Evolutionary conservation across 2,797 vertebrate species (phyloP).

Genomic region (Oreochromis grahami): DNA sequence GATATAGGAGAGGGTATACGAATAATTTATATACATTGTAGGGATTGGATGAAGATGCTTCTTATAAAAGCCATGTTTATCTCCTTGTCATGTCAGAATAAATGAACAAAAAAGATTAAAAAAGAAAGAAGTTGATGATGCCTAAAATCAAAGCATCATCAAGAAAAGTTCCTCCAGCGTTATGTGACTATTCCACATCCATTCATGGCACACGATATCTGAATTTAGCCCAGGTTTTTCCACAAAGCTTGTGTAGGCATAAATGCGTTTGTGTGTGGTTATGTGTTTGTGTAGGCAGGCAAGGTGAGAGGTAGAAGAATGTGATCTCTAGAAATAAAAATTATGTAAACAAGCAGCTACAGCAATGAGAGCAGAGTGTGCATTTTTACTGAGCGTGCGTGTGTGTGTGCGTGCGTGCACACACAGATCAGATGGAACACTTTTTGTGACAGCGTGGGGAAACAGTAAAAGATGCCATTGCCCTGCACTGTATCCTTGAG

Average conservation of each 20-base stretch:
- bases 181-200: not conserved
- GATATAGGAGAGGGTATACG: not conserved
- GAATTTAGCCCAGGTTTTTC: not conserved
- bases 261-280: not conserved
- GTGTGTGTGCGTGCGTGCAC: not conserved
- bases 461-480: slow-evolving; percentile 24
- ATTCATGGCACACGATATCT: not conserved
- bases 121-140: not conserved
- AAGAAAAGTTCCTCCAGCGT: not conserved
- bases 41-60: not conserved
- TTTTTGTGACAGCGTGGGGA: slow-evolving; percentile 12
- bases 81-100: not conserved
- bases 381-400: not conserved
- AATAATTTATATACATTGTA: not conserved
- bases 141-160: not conserved
- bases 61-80: not conserved
- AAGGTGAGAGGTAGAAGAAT: not conserved
- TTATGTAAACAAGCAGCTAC: not conserved
- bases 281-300: not conserved
- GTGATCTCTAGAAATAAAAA: slow-evolving; percentile 1
- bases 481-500: slow-evolving; percentile 37
- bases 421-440: not conserved
- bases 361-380: not conserved
- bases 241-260: not conserved
- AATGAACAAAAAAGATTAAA: not conserved